These are phyloP conservation scores for Puffinus mauretanicus DNA, from an alignment of 2,113 vertebrate genomes.

Conservation along the genomic window DNA sequence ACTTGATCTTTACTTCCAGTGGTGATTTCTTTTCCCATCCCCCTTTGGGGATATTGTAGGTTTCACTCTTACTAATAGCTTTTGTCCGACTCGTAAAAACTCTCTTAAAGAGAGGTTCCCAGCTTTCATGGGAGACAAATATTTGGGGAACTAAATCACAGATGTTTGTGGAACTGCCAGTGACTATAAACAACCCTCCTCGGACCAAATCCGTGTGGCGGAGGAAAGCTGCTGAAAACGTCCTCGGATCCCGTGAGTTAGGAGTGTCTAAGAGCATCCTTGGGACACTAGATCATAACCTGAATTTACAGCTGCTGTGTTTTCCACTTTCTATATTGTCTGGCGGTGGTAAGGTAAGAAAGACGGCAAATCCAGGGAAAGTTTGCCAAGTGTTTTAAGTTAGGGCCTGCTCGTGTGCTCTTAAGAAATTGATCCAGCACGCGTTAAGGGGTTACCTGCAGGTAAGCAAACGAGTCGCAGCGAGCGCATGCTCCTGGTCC, in stretches of 20 bases:
- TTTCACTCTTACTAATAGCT: conserved; percentile 40
- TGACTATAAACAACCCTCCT: neutral
- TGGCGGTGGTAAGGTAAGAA: neutral
- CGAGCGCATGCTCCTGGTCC: neutral
- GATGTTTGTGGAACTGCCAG: conserved; percentile 11
- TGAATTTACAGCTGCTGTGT: neutral
- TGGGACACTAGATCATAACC: neutral
- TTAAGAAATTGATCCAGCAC: fast-evolving
- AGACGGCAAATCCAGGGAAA: neutral
- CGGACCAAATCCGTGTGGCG: neutral
- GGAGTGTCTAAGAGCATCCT: neutral
- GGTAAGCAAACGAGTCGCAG: neutral
- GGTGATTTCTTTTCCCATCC: neutral
- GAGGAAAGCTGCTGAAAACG: neutral
- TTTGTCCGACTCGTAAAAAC: conserved; percentile 11
- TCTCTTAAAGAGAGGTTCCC: conserved; percentile 16
- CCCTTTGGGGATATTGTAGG: neutral
- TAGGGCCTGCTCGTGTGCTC: neutral
- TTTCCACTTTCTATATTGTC: neutral
- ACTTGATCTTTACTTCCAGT: conserved; percentile 49
- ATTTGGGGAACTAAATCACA: neutral
- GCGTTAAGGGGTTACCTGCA: fast-evolving
- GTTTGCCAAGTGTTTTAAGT: neutral
- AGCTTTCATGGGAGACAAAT: neutral
- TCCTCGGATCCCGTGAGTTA: neutral